Conservation (phyloP, 2,797 vertebrate genomes). For the Potorous gilbertii region DNA sequence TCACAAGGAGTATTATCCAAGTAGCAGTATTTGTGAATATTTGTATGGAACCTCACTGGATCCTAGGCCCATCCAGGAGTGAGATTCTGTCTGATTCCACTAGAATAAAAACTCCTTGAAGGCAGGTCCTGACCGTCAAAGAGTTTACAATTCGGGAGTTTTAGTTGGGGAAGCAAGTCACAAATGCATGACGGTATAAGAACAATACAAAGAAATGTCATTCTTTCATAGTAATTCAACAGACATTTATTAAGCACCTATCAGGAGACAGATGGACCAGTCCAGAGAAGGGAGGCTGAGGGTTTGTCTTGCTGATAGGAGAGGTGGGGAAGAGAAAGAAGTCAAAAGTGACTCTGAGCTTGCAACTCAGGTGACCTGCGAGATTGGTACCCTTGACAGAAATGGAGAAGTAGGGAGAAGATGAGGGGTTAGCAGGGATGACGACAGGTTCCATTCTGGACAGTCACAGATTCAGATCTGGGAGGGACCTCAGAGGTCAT, state of each 20-base stretch:
- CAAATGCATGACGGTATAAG: background rate
- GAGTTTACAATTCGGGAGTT: slow-evolving; percentile 26
- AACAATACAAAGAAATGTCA: background rate
- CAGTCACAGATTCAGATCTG: background rate
- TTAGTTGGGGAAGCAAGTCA: slow-evolving; percentile 30
- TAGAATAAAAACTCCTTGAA: background rate
- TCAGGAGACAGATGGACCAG: background rate
- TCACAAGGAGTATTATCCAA: background rate
- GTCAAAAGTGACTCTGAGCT: background rate
- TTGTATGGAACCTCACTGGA: background rate
- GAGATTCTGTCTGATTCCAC: background rate
- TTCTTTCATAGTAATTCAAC: background rate
- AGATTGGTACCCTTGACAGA: background rate
- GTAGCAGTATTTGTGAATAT: background rate
- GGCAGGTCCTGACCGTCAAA: slow-evolving; percentile 12
- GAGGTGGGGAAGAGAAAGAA: background rate
- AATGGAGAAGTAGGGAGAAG: background rate
- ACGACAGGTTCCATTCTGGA: background rate
- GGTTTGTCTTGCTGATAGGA: background rate
- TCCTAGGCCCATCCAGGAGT: background rate
- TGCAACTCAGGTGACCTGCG: background rate
- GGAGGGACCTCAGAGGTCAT: background rate
- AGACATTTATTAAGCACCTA: background rate
- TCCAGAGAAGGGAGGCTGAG: background rate
- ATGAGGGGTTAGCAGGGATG: background rate